phyloP scores from a whole-genome alignment of 2,113 vertebrate genomes.

The Xenopus laevis region DNA sequence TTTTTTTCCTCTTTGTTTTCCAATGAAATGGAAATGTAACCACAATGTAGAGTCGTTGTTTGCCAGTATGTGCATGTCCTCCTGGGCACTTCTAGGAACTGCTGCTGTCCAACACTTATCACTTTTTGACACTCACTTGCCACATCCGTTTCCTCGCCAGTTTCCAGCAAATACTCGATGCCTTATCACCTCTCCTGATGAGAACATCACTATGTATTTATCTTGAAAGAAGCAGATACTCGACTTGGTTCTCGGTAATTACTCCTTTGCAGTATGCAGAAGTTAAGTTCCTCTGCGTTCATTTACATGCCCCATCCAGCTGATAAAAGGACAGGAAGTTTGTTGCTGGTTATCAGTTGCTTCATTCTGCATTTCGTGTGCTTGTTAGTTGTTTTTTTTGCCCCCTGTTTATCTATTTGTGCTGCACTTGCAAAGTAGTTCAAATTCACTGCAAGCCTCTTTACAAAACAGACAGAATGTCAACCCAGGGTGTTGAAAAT shows the following conservation, averaged over 20 bases:
- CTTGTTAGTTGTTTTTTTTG: background rate
- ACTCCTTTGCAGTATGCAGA: conserved; percentile 1
- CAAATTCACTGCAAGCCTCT: background rate
- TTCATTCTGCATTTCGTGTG: conserved; percentile 2
- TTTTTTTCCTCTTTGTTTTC: too few relatives aligned
- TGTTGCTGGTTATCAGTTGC: conserved; percentile 16
- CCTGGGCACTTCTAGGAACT: background rate
- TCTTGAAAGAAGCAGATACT: conserved; percentile 17
- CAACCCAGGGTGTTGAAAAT: too few relatives aligned
- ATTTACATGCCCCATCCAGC: conserved; percentile 4
- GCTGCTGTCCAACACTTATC: conserved; percentile 11
- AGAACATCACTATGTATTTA: conserved; percentile 18
- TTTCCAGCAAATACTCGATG: conserved; percentile 8
- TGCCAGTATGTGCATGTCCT: too few relatives aligned
- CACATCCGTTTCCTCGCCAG: conserved; percentile 5
- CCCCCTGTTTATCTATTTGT: conserved; percentile 12
- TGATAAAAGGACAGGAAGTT: conserved; percentile 31
- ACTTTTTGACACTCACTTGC: conserved; percentile 8
- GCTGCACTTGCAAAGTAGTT: background rate
- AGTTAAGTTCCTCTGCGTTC: background rate
- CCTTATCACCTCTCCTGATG: conserved; percentile 7
- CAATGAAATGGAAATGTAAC: too few relatives aligned
- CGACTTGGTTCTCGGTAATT: background rate
- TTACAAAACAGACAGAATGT: too few relatives aligned
- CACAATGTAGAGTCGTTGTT: too few relatives aligned